Evolutionary conservation across 2,888 invertebrate species (phyloP).

Genomic region (Cryptocephalus moraei): DNA sequence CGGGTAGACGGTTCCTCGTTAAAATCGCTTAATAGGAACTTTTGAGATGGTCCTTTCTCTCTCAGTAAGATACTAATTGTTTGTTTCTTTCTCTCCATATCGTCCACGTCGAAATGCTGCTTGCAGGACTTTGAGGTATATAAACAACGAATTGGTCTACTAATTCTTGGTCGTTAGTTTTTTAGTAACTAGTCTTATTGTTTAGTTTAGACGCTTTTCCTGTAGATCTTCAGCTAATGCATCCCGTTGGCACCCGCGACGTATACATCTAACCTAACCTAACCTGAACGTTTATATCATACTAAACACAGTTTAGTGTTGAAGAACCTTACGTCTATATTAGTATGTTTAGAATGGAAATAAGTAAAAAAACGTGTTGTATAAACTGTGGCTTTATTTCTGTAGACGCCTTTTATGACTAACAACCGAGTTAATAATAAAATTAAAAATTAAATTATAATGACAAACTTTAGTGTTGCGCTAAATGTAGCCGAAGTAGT

Average conservation of each 20-base stretch:
- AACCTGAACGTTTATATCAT: conserved; percentile 6
- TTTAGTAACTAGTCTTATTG: conserved; percentile 29
- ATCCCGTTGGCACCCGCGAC: conserved; percentile 8
- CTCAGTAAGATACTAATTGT: conserved; percentile 47
- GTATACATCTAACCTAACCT: conserved; percentile 3
- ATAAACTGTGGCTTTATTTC: conserved; percentile 8
- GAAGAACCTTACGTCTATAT: too few species aligned
- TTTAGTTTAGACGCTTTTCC: conserved; percentile 29
- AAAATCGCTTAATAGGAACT: conserved; percentile 58
- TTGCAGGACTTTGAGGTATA: conserved; percentile 78
- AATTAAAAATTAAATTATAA: not conserved
- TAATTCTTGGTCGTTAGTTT: conserved; percentile 35
- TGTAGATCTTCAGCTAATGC: conserved; percentile 31
- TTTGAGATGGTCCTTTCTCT: conserved; percentile 85
- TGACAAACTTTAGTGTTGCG: conserved; percentile 14
- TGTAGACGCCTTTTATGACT: conserved; percentile 9
- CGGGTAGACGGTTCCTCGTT: not conserved
- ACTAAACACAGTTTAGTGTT: not conserved
- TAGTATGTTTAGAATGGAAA: too few species aligned
- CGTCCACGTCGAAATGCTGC: conserved; percentile 54
- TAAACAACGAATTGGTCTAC: conserved; percentile 30
- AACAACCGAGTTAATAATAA: not conserved
- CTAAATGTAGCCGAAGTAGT: conserved; percentile 20
- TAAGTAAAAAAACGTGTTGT: conserved; percentile 5
- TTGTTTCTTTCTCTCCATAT: conserved; percentile 45